Evolutionary conservation across 2,888 invertebrate species (phyloP), one percentile per base, ranked within the genome.

Genomic region (Cheilosia urbana): DNA sequence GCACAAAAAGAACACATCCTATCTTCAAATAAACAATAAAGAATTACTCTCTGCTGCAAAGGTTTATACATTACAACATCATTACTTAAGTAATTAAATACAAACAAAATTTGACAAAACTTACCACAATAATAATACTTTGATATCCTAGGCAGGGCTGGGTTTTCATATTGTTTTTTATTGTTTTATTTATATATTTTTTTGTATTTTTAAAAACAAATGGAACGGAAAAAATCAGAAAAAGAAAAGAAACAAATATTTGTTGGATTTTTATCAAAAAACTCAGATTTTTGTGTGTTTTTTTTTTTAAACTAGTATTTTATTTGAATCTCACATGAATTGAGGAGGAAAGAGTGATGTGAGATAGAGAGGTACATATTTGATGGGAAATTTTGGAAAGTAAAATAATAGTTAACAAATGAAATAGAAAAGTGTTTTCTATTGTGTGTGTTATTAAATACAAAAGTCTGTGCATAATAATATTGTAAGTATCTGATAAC

Each of bases 121-220:
- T 94, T 94, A 94, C 94, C 94, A 91, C 93, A 93, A 91, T 94
- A 94, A 93, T 94, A 94, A 93, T 94, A 94, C 92, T 93, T 94
- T 89, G 92, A 92, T 92, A 94, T 94, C 94, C 94, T 93, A 92
- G 94, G 94, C 91, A 94, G 93, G 92, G 94, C 94, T 94, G 89
- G 73, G 81, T 80, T 81, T 66, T 69, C 77, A 72, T 72, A 49
- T 69, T 57, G 51, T 73, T 84, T 84, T 55, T 69, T 58, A 40
- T 62, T 58, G 40, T 75, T 57, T 53, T 42, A 58, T 49, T 71
- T 62, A 66, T 66, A 47, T 45, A 57, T 27, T 57, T 55, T 34
- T 58, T 71, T 87, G 79, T 66, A 75, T 57, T 55, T 76, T 45
- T 66, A 66, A 87, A 83, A 77, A 87, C 87, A 85, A 57, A 88